Conservation (phyloP, 2,888 invertebrate species). For the Balanococcus diminutus region DNA sequence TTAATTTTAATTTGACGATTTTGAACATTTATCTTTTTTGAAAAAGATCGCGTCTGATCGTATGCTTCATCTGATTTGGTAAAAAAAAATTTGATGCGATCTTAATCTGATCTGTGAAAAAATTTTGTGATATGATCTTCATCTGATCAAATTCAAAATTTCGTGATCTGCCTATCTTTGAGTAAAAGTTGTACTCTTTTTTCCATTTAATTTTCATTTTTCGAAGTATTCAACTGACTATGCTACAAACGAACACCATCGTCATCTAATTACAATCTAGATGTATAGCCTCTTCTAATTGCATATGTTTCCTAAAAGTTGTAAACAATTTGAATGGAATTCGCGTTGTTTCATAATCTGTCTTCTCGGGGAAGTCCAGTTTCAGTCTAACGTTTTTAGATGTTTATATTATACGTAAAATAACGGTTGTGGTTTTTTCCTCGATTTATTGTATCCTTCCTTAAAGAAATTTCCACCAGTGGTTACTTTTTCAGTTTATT, state of each 20-base stretch:
- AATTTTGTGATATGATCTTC: too few relatives aligned
- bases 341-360: not conserved
- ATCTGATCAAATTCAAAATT: too few relatives aligned
- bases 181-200: too few relatives aligned
- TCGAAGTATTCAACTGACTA: not conserved
- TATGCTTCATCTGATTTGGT: too few relatives aligned
- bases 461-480: not conserved
- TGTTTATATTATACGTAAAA: not conserved
- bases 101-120: too few relatives aligned
- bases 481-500: not conserved
- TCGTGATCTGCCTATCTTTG: too few relatives aligned
- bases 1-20: too few relatives aligned
- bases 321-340: not conserved
- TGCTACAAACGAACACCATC: not conserved
- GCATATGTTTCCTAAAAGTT: not conserved
- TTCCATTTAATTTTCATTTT: too few relatives aligned
- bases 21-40: too few relatives aligned
- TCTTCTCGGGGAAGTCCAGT: not conserved
- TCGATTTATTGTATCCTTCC: not conserved
- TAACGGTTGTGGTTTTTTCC: not conserved
- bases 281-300: not conserved
- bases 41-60: too few relatives aligned
- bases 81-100: too few relatives aligned
- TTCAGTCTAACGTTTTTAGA: not conserved
- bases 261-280: not conserved